Percentiles rank a stretch among this genome's conserved stretches.
Evolutionary conservation across 2,888 invertebrate genomes (phyloP).

Genomic region (Clusia tigrina): DNA sequence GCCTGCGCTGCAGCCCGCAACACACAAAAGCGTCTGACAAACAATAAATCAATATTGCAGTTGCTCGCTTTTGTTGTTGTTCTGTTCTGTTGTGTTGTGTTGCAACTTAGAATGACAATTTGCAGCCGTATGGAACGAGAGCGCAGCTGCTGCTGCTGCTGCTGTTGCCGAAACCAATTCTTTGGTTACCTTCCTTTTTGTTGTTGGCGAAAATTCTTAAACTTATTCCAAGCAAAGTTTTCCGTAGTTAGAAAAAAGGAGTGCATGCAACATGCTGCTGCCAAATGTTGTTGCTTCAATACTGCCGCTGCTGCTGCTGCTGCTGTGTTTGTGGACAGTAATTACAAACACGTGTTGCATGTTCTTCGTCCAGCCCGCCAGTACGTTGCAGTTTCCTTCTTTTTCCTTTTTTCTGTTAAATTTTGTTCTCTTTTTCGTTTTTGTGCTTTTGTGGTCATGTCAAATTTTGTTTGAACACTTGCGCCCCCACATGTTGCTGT

Average conservation of each 20-base stretch:
- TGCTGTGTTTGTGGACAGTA: conserved; percentile 4
- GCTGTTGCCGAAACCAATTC: not conserved
- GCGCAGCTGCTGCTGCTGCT: not conserved
- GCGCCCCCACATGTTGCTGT: conserved; percentile 4
- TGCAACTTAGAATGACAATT: conserved; percentile 1
- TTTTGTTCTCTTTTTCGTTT: not conserved
- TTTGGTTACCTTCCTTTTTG: not conserved
- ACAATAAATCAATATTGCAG: conserved; percentile 41
- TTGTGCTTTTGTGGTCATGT: not conserved
- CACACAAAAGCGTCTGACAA: conserved; percentile 33
- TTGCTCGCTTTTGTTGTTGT: not conserved
- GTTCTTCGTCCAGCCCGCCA: too few species aligned
- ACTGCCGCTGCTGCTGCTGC: conserved; percentile 9
- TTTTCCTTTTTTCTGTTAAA: not conserved
- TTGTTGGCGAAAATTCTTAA: not conserved
- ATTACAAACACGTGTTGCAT: conserved; percentile 8
- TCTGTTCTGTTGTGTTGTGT: not conserved
- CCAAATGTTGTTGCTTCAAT: conserved; percentile 1
- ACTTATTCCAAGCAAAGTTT: not conserved
- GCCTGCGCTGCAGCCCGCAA: too few species aligned
- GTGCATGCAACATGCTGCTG: conserved; percentile 5
- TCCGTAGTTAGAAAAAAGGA: not conserved
- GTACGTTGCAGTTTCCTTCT: not conserved
- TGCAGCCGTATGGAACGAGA: not conserved
- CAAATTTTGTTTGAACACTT: conserved; percentile 6